Evolutionary conservation across 2,113 vertebrate species (phyloP), one percentile per base, ranked within the genome.

Genomic region (Callionymus lyra): DNA sequence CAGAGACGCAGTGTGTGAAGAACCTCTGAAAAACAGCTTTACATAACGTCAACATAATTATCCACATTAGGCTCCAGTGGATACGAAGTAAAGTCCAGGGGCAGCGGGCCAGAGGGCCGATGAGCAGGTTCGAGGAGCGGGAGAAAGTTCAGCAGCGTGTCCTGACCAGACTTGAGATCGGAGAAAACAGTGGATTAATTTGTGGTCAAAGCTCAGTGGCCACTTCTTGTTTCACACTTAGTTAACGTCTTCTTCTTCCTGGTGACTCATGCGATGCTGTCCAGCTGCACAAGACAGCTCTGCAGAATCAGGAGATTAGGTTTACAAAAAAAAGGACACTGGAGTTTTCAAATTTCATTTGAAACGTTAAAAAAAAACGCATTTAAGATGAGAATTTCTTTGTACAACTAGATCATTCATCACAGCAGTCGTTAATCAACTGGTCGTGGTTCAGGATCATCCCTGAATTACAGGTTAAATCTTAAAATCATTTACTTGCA

Each of bases 1-100:
- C 70, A 80, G 59, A 79, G 59, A 27, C 51, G 52, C 49, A 68
- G 63, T 70, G 52, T 70, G 49, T 67, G 53, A 53, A 55, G 57
- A 57, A 65, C 59, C 42, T 69, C 59, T 68, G 40, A 48, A 64
- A 76, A 59, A 8, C 47, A 54, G 31, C 12, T 44, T 76, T 76
- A 73, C 39, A 50, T 73, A 75, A 78, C 47, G 37, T 71, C 64
- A 74, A 75, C 65, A 65, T 50, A 76, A 69, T 76, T 75, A 79
- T 58, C 15, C 18, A 59, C 59, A 74, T 63, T 70, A 70, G 65
- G 52, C 59, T 71, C 47, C 35, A 31, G 60, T 58, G 62, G 60
- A 54, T 65, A 32, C 47, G 48, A 59, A 27, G 57, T 45, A 59
- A 40, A 56, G 61, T 53, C 55, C 69, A 77, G 41, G n/a, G 63